phyloP scores from a whole-genome alignment of 2,797 vertebrate genomes.

The Sebastolobus alascanus region DNA sequence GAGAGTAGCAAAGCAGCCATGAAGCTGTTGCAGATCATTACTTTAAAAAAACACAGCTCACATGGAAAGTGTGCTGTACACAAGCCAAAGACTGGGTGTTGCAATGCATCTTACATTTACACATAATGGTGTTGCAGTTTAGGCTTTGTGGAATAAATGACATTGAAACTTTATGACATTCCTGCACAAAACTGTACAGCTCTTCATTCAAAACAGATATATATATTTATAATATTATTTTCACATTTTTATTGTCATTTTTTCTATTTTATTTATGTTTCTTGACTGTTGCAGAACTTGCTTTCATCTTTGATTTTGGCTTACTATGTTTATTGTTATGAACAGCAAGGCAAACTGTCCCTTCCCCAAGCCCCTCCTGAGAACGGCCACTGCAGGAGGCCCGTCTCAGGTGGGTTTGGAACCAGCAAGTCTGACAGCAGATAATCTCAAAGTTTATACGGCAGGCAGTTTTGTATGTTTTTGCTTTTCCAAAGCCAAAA shows the following conservation, averaged over 20 bases:
- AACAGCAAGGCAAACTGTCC: too few species aligned
- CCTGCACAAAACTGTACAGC: background rate
- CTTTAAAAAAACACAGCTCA: background rate
- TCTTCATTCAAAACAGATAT: background rate
- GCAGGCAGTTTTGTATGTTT: too few species aligned
- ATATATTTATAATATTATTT: background rate
- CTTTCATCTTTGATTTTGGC: background rate
- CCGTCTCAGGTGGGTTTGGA: too few species aligned
- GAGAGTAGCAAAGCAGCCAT: background rate
- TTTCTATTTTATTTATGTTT: background rate
- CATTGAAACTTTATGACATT: background rate
- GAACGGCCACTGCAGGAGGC: too few species aligned
- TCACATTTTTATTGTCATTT: background rate
- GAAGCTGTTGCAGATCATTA: conserved; percentile 3
- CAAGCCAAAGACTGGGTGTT: too few species aligned
- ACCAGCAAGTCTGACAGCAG: too few species aligned
- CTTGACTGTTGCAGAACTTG: background rate
- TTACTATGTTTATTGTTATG: background rate
- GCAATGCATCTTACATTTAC: background rate
- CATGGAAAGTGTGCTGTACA: background rate
- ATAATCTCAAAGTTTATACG: too few species aligned
- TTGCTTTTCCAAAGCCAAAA: too few species aligned
- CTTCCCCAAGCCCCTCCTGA: too few species aligned
- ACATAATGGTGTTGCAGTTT: background rate
- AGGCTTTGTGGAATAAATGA: background rate